Percentiles rank a stretch among this genome's conserved stretches.
Conservation (phyloP, 2,113 vertebrate genomes). For the Lutjanus erythropterus region DNA sequence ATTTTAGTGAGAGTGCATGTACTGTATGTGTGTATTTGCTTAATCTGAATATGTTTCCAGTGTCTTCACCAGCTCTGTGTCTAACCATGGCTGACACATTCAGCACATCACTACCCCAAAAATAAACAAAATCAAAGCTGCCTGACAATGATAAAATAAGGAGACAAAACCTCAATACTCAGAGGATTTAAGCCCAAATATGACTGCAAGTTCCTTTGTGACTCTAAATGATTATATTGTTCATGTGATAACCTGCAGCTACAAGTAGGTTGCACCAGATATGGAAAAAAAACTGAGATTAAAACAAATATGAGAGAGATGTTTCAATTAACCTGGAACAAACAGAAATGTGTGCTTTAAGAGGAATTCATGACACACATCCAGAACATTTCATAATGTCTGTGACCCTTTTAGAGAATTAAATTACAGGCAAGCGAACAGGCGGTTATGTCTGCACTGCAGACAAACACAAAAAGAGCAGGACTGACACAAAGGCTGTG, state of each 20-base stretch:
- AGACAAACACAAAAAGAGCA: neutral
- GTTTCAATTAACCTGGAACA: conserved; percentile 36
- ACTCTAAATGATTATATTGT: neutral
- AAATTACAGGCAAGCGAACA: conserved; percentile 35
- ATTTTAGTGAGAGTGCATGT: neutral
- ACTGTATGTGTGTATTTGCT: neutral
- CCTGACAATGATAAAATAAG: conserved; percentile 40
- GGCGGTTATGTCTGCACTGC: conserved; percentile 3
- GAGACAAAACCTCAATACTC: conserved; percentile 4
- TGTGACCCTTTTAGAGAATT: conserved; percentile 60
- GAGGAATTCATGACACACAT: conserved; percentile 38
- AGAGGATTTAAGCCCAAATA: conserved; percentile 36
- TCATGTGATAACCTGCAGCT: conserved; percentile 1
- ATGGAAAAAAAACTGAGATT: neutral
- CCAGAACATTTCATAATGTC: conserved; percentile 39
- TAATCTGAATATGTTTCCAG: neutral
- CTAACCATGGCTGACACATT: conserved; percentile 68
- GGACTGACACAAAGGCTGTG: neutral
- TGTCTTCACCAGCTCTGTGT: conserved; percentile 40
- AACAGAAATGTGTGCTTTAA: conserved; percentile 22
- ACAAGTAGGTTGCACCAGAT: conserved; percentile 1
- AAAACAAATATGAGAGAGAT: conserved; percentile 16
- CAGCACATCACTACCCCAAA: conserved; percentile 54
- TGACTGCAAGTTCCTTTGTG: neutral
- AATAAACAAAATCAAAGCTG: conserved; percentile 66